Evolutionary conservation across 1,140 invertebrate genomes (phyloP), one percentile per base, ranked within the genome.

Genomic region (Eriocheir sinensis): DNA sequence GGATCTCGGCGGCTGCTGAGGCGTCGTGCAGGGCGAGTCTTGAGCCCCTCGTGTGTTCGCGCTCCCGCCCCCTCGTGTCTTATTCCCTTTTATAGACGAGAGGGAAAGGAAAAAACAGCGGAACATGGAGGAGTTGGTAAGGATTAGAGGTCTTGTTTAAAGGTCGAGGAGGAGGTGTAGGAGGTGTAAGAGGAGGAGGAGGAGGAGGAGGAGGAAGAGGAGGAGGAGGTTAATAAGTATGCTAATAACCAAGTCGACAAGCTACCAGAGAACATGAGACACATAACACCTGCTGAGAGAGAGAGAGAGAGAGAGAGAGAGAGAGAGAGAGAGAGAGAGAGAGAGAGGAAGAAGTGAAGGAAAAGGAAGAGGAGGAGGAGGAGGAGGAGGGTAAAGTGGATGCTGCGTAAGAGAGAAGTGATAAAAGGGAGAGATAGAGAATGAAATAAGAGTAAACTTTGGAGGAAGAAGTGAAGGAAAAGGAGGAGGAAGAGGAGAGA

Each of bases 291-390:
- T n/a, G 60, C 60, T 4, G 27, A n/a, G 21, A 72, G 60, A n/a
- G 27, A n/a, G 8, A 72, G 0, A 72, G 60, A n/a, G 27, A 72
- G 9, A 72, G 60, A 72, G 60, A 72, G 60, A 72, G 60, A 72
- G 60, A 72, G 60, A 72, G 60, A 72, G 60, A 72, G 60, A 72
- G 60, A 72, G 60, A 72, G 60, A 72, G 60, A 72, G 60, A 72
- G 60, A 72, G 60, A 72, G 60, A 72, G 60, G n/a, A n/a, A 72
- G 60, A 72, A n/a, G n/a, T 21, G n/a, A n/a, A 72, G 60, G n/a
- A n/a, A 72, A n/a, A 72, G 60, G n/a, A n/a, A 72, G 60, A 72
- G 60, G n/a, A n/a, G n/a, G 60, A 72, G 60, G n/a, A n/a, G n/a
- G 60, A 72, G 60, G n/a, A n/a, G n/a, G 60, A 72, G 60, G n/a